phyloP scores from a whole-genome alignment of 1,140 invertebrate species.

The Sitophilus oryzae region DNA sequence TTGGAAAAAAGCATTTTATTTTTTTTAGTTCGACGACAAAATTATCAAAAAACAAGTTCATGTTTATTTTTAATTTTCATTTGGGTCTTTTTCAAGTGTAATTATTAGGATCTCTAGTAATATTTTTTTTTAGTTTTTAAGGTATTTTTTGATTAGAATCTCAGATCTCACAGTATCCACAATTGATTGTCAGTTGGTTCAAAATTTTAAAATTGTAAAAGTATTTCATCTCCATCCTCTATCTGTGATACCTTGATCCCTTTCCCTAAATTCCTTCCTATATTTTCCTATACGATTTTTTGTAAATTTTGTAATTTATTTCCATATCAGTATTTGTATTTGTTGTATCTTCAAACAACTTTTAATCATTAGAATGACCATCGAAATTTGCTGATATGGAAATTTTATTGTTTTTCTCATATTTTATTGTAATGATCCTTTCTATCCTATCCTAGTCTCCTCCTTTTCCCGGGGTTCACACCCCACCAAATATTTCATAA shows the following conservation, averaged over 20 bases:
- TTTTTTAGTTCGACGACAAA: constrained; percentile 20
- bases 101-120: constrained; percentile 35
- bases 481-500: constrained; percentile 26
- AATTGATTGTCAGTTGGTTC: constrained; percentile 27
- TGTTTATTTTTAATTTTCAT: constrained; percentile 26
- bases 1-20: constrained; percentile 21
- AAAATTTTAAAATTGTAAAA: constrained; percentile 22
- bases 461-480: constrained; percentile 19
- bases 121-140: constrained; percentile 27
- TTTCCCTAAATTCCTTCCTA: not conserved
- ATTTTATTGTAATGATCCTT: constrained; percentile 1
- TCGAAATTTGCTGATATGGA: no score
- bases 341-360: no score
- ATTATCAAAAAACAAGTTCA: constrained; percentile 24
- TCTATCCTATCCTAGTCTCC: constrained; percentile 9
- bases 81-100: no score
- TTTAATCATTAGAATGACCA: no score
- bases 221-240: constrained; percentile 34
- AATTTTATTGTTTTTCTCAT: no score
- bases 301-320: no score
- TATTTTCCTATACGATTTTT: no score
- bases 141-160: constrained; percentile 27
- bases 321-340: no score
- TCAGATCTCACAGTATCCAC: constrained; percentile 31
- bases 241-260: constrained; percentile 37